Conservation (phyloP, 2,113 vertebrate genomes). For the Fukomys damarensis region DNA sequence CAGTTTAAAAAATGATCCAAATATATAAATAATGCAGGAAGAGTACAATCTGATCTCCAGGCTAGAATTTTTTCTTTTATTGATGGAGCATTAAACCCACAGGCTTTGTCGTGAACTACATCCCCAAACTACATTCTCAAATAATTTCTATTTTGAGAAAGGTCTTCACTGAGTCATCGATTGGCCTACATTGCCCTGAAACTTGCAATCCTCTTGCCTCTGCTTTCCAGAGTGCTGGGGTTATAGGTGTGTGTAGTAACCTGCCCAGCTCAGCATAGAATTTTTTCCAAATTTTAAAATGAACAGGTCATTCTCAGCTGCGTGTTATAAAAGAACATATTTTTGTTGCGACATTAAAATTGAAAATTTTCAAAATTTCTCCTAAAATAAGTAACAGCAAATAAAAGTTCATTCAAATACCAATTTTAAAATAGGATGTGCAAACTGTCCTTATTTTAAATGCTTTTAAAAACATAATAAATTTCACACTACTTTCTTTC, state of each 20-base stretch:
- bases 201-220: neutral
- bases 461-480: constrained; percentile 15
- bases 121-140: no score
- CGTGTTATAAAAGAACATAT: neutral
- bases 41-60: no score
- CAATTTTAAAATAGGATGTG: neutral
- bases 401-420: neutral
- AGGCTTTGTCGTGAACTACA: no score
- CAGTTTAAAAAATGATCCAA: no score
- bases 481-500: neutral
- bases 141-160: no score
- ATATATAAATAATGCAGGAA: no score
- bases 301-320: neutral
- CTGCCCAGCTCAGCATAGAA: neutral
- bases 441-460: neutral
- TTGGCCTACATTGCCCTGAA: neutral
- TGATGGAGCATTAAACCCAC: no score
- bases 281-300: neutral
- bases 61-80: no score
- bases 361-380: neutral
- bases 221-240: no score
- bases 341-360: neutral
- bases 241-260: neutral
- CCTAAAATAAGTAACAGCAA: neutral
- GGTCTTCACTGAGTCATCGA: no score